Conservation (phyloP, 2,888 invertebrate species). For the Rhorus exstirpatorius region DNA sequence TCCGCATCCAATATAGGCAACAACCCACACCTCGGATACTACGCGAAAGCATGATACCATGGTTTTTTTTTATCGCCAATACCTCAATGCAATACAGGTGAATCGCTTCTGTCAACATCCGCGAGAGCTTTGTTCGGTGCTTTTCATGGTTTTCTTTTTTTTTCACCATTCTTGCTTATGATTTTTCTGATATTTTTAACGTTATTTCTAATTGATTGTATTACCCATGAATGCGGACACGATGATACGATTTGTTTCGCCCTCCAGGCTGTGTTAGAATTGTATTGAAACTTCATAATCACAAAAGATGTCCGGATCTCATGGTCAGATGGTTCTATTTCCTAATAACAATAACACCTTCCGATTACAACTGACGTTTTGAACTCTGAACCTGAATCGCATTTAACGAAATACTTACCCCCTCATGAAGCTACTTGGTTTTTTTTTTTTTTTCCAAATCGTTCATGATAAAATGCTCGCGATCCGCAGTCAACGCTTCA, state of each 20-base stretch:
- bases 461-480: background rate
- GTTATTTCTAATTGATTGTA: constrained; percentile 1
- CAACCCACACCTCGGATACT: constrained; percentile 29
- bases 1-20: constrained; percentile 38
- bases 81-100: constrained; percentile 23
- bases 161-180: background rate
- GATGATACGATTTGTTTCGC: too few species aligned
- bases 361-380: background rate
- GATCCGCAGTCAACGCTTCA: background rate
- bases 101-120: background rate
- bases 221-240: too few species aligned
- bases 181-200: too few species aligned
- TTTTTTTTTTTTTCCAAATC: constrained; percentile 30
- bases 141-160: background rate
- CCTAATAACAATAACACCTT: background rate
- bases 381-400: too few species aligned
- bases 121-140: background rate
- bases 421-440: background rate
- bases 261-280: too few species aligned
- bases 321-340: too few species aligned
- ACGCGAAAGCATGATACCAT: constrained; percentile 11
- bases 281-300: too few species aligned
- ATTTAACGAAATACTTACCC: constrained; percentile 3
- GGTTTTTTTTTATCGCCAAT: constrained; percentile 26
- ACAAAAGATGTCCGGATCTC: too few species aligned